Conservation (phyloP, 2,797 vertebrate species). For the Selene dorsalis region DNA sequence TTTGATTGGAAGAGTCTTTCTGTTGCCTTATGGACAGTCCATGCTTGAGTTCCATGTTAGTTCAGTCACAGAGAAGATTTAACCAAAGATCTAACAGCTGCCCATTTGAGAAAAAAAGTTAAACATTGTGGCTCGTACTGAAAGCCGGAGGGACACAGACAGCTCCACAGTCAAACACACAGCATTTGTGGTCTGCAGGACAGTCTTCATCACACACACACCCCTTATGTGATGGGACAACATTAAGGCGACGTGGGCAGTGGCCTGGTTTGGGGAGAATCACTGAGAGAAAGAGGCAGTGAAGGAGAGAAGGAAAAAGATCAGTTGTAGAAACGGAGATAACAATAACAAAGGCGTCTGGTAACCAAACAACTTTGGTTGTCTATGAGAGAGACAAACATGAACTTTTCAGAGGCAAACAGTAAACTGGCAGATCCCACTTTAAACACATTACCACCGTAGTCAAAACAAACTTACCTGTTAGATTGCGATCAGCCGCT, state of each 20-base stretch:
- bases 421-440: not conserved
- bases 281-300: conserved; percentile 35
- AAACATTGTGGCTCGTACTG: conserved; percentile 64
- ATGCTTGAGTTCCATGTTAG: conserved; percentile 2
- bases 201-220: conserved; percentile 80
- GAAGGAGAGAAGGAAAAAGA: conserved; percentile 31
- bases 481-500: conserved; percentile 10
- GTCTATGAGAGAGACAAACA: conserved; percentile 3
- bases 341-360: not conserved
- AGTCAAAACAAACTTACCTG: conserved; percentile 47
- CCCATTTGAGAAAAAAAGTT: conserved; percentile 13
- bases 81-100: conserved; percentile 14
- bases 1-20: conserved; percentile 3
- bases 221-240: conserved; percentile 69
- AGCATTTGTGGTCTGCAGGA: conserved; percentile 75
- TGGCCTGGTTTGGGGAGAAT: conserved; percentile 64
- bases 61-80: conserved; percentile 18
- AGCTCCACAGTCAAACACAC: conserved; percentile 73
- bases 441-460: not conserved
- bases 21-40: not conserved
- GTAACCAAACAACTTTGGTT: not conserved
- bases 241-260: conserved; percentile 72
- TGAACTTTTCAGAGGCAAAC: conserved; percentile 11
- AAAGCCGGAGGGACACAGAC: conserved; percentile 80
- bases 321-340: conserved; percentile 7